Conservation (phyloP, 2,113 vertebrate genomes). For the Ciconia maguari region DNA sequence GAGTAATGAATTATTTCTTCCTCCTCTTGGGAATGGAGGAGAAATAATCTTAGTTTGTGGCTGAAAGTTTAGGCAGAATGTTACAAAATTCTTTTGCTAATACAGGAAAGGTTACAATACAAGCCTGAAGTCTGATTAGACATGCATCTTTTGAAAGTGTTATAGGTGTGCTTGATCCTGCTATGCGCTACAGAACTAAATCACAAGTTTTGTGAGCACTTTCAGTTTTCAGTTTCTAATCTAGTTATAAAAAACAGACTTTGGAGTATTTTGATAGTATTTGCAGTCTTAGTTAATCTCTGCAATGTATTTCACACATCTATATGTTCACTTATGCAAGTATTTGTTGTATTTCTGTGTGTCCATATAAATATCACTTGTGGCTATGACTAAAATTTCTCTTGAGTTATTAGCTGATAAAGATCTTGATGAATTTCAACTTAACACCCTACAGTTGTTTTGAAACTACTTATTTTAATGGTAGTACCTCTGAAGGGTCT, state of each 20-base stretch:
- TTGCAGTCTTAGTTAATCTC: background rate
- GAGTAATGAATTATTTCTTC: background rate
- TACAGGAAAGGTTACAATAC: background rate
- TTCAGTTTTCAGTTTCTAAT: background rate
- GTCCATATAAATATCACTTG: background rate
- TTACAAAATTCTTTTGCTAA: background rate
- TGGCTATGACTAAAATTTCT: background rate
- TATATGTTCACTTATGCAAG: background rate
- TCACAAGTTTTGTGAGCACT: background rate
- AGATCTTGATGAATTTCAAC: background rate
- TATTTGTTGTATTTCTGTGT: background rate
- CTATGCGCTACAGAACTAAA: background rate
- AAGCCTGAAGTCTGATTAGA: background rate
- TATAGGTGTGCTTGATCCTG: background rate
- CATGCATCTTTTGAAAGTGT: background rate
- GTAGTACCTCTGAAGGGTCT: background rate
- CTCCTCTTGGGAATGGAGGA: background rate
- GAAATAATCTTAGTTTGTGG: background rate
- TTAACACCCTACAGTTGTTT: background rate
- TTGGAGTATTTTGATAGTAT: background rate
- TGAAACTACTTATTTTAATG: background rate
- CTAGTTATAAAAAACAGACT: background rate
- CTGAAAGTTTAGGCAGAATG: background rate
- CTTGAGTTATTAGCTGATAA: background rate
- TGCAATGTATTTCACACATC: background rate